Evolutionary conservation across 1,140 invertebrate genomes (phyloP).

Genomic region (Zaprionus tsacasi): DNA sequence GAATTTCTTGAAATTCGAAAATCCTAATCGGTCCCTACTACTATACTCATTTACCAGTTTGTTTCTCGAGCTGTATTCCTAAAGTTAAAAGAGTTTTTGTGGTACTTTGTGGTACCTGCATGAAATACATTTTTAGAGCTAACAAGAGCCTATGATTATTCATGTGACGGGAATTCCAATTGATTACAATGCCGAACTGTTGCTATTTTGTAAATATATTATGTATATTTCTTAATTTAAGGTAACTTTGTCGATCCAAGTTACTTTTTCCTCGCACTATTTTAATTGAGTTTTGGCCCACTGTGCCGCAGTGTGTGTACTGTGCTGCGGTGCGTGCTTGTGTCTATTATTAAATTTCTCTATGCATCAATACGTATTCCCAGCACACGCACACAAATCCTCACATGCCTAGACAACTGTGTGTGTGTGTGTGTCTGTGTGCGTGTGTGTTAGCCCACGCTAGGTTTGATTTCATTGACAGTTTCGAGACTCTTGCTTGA

Average conservation of each 20-base stretch:
- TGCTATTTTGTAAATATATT: background rate
- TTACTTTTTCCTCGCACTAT: slow-evolving; percentile 13
- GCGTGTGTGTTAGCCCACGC: slow-evolving; percentile 31
- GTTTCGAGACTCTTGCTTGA: slow-evolving; percentile 36
- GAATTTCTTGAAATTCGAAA: background rate
- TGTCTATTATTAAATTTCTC: slow-evolving; percentile 70
- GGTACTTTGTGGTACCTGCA: background rate
- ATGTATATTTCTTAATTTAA: background rate
- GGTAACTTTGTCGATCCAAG: background rate
- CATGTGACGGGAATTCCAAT: background rate
- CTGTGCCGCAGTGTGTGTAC: slow-evolving; percentile 37
- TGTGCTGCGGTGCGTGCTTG: slow-evolving; percentile 23
- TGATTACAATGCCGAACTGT: no score
- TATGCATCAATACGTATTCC: slow-evolving; percentile 37
- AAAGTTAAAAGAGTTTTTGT: background rate
- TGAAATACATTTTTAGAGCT: background rate
- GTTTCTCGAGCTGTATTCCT: background rate
- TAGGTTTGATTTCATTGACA: slow-evolving; percentile 65
- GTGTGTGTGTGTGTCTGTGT: background rate
- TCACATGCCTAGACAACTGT: background rate
- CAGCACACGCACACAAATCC: slow-evolving; percentile 22
- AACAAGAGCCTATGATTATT: background rate
- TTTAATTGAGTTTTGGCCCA: slow-evolving; percentile 13
- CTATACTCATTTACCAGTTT: no score
- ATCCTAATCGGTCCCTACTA: background rate